Evolutionary conservation across 2,113 vertebrate species (phyloP), one percentile per base, ranked within the genome.

Genomic region (Ictalurus punctatus): DNA sequence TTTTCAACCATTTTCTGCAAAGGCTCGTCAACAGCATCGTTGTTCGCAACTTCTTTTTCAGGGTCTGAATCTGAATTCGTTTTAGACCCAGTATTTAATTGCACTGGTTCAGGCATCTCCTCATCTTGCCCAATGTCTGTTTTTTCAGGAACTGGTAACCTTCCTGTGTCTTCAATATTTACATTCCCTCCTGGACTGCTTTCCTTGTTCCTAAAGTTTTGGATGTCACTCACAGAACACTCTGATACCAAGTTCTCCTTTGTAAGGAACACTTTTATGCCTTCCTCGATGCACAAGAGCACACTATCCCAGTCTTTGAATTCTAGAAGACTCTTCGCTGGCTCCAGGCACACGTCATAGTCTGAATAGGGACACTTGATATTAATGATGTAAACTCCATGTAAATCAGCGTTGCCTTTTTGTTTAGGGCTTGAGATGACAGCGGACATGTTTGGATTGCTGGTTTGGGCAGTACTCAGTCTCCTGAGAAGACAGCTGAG

Each of bases 281-380:
- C 96, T 92, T 98, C 97, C 83, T 99, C 97, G 80, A 99, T 1
- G 63, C 97, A 98, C 83, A 92, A 81, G 86, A 98, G 90, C 90
- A 98, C 89, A 79, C 92, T 92, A 89, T 97, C 96, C 98, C 98
- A 99, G 89, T 97, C 96, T 92, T 95, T 97, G 92, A 99, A 99
- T 92, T 99, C 98, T 63, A 99, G 97, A 14, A 99, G 93, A 69
- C 97, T 98, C 95, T 99, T 99, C 84, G 97, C 94, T 87, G 98
- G 98, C 89, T 99, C 98, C 63, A 99, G 92, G 92, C 97, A 97
- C 59, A 99, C 94, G 86, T 99, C 98, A 88, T 99, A 99, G 59
- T 98, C 97, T 5, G 95, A 95, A 91, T 95, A 96, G 0, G 92
- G 92, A 90, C 98, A 99, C 74, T 96, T 96, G 37, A 99, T 95